phyloP scores from a whole-genome alignment of 2,888 invertebrate species.

The Linhomoeus sp. region DNA sequence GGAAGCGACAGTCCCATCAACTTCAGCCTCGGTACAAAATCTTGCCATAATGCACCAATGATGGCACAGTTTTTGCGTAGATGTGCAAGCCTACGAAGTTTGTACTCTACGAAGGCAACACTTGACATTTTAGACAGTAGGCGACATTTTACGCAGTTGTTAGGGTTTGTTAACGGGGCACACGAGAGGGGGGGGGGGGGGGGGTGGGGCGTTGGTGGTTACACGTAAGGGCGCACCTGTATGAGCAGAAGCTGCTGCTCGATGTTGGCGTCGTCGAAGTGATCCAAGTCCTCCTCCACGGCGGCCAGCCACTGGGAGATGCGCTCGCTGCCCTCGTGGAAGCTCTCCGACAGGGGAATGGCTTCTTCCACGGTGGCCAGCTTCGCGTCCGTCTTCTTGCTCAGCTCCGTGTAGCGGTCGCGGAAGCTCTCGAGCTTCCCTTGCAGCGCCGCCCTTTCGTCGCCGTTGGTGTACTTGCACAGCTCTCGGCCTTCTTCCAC shows the following conservation, averaged over 20 bases:
- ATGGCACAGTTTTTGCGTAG: no score
- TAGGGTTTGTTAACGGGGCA: no score
- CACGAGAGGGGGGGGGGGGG: no score
- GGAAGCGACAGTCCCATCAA: no score
- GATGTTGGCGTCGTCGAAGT: slow-evolving; percentile 47
- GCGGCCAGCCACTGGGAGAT: slow-evolving; percentile 81
- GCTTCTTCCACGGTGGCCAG: slow-evolving; percentile 39
- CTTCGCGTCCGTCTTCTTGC: slow-evolving; percentile 44
- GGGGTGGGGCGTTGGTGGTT: no score
- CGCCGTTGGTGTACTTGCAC: slow-evolving; percentile 63
- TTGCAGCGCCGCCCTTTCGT: slow-evolving; percentile 76
- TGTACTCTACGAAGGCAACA: no score
- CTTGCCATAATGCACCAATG: no score
- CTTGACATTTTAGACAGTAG: no score
- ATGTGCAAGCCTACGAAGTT: no score
- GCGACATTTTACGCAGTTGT: no score
- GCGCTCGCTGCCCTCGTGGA: slow-evolving; percentile 68
- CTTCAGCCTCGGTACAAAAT: no score
- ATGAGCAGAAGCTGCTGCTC: slow-evolving; percentile 33
- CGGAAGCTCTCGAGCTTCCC: slow-evolving; percentile 77
- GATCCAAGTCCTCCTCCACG: slow-evolving; percentile 72
- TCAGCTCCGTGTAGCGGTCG: slow-evolving; percentile 63
- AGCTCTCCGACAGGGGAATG: slow-evolving; percentile 63
- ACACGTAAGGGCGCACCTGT: no score
- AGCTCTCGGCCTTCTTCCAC: slow-evolving; percentile 74